Evolutionary conservation across 2,113 vertebrate species (phyloP).

Genomic region (Lathamus discolor): DNA sequence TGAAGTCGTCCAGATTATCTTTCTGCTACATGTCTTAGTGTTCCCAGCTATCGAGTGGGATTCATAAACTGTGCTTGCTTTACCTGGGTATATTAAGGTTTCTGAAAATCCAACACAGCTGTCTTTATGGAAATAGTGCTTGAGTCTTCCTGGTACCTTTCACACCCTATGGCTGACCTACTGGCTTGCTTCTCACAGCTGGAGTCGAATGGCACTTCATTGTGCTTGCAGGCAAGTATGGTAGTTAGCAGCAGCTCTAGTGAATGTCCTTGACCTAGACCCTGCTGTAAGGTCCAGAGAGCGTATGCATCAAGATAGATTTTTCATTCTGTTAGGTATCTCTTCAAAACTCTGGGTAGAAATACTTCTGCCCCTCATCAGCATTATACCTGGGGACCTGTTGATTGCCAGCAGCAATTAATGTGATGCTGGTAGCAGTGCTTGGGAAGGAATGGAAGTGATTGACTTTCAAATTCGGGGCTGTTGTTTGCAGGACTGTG

Average conservation of each 20-base stretch:
- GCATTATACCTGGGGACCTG: not conserved
- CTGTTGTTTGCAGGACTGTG: not conserved
- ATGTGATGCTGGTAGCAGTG: not conserved
- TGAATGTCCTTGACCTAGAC: not conserved
- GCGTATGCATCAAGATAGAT: not conserved
- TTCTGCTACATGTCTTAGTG: not conserved
- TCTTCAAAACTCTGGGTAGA: not conserved
- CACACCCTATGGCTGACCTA: not conserved
- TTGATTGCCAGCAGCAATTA: constrained; percentile 14
- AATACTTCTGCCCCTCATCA: not conserved
- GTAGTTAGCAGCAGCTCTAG: not conserved
- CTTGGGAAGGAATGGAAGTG: not conserved
- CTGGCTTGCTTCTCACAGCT: not conserved
- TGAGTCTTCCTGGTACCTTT: not conserved
- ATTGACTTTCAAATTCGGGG: constrained; percentile 25
- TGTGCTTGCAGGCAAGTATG: not conserved
- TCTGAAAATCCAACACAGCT: not conserved
- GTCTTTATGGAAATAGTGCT: not conserved
- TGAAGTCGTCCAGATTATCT: not conserved
- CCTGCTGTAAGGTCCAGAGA: not conserved
- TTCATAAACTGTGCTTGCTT: not conserved
- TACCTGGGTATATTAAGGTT: not conserved
- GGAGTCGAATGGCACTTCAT: not conserved
- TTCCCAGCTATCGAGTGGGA: not conserved
- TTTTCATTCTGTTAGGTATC: not conserved